Evolutionary conservation across 2,888 invertebrate genomes (phyloP).

Genomic region (Meliscaeva auricollis): DNA sequence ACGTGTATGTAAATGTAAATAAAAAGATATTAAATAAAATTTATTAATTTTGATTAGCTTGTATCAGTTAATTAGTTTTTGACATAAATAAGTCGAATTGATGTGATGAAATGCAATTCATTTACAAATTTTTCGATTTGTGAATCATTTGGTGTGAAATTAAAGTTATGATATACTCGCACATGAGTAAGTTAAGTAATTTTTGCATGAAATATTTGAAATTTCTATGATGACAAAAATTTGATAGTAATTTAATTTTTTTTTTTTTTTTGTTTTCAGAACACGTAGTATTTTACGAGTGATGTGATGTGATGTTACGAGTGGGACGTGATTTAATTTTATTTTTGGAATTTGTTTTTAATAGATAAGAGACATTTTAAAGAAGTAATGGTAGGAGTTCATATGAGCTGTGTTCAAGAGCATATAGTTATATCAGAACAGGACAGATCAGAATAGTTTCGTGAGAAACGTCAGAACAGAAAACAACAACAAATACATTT

Average conservation of each 20-base stretch:
- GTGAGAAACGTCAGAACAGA: too few species aligned
- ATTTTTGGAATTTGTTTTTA: neutral
- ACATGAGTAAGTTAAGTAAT: neutral
- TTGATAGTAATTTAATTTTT: constrained; percentile 3
- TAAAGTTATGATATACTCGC: too few species aligned
- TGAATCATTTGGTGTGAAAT: neutral
- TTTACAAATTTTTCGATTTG: neutral
- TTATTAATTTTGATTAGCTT: neutral
- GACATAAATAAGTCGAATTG: constrained; percentile 9
- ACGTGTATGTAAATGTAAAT: neutral
- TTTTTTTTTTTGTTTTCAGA: constrained; percentile 1
- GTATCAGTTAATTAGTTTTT: constrained; percentile 14
- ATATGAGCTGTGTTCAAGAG: too few species aligned
- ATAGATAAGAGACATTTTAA: too few species aligned
- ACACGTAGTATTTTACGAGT: neutral
- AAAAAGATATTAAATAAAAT: neutral
- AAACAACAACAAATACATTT: too few species aligned
- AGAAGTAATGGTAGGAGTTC: too few species aligned
- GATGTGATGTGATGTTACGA: neutral
- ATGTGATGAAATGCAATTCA: too few species aligned
- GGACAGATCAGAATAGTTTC: too few species aligned
- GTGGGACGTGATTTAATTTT: neutral
- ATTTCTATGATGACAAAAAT: neutral
- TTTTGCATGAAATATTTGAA: neutral
- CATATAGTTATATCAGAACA: too few species aligned